A percentile compares a stretch with the other conserved stretches of the same genome.
Conservation (phyloP, 2,113 vertebrate genomes). For the Ameiurus melas region DNA sequence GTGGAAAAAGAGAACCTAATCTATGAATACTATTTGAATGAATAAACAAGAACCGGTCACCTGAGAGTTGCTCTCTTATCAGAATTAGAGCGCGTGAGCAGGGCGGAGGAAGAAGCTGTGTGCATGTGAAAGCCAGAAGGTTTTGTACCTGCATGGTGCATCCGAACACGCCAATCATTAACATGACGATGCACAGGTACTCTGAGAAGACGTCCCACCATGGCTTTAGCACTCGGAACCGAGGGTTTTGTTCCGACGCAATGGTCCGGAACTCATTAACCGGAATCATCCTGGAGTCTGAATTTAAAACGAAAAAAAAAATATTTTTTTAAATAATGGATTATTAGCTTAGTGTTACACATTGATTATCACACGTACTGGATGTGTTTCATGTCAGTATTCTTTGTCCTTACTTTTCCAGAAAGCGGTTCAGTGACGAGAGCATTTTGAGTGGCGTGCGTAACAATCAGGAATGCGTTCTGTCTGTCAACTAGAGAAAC, state of each 20-base stretch:
- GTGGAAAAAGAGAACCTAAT: background rate
- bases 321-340: no score
- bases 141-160: conserved; percentile 83
- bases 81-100: background rate
- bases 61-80: background rate
- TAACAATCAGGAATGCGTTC: background rate
- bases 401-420: background rate
- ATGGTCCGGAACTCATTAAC: conserved; percentile 85
- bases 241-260: conserved; percentile 74
- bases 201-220: conserved; percentile 93
- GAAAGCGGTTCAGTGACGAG: background rate
- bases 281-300: conserved; percentile 80
- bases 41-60: conserved; percentile 10
- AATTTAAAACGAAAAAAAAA: background rate
- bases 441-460: background rate
- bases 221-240: conserved; percentile 85
- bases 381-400: background rate
- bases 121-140: background rate
- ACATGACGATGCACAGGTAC: conserved; percentile 85
- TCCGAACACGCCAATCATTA: conserved; percentile 90
- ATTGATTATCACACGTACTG: no score
- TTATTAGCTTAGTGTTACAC: background rate
- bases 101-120: background rate
- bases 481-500: background rate
- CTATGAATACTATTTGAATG: conserved; percentile 1